Conservation (phyloP, 2,113 vertebrate genomes). For the Tricholaema leucomelas region DNA sequence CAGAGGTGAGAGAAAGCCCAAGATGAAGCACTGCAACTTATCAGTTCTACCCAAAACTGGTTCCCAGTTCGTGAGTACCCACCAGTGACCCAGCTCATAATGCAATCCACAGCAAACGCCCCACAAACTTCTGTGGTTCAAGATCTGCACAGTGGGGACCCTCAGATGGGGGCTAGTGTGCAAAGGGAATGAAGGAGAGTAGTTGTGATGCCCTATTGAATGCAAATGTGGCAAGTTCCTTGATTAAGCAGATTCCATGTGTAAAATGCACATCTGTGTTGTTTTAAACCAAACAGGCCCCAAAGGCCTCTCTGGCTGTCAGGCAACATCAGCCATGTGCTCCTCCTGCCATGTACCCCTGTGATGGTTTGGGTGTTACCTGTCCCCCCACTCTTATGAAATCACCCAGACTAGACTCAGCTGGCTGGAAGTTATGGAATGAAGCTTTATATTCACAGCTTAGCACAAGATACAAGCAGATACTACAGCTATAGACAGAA, state of each 20-base stretch:
- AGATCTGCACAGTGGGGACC: neutral
- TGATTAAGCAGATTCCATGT: neutral
- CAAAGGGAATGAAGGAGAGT: neutral
- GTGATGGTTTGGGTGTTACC: too few species aligned
- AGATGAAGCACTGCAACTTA: neutral
- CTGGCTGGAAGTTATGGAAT: too few species aligned
- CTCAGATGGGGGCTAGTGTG: neutral
- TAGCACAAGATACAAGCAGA: too few species aligned
- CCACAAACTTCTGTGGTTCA: fast-evolving
- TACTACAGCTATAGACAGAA: too few species aligned
- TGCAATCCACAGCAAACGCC: neutral
- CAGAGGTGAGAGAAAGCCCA: neutral
- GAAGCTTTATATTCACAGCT: too few species aligned
- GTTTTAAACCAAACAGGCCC: neutral
- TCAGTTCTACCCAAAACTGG: neutral
- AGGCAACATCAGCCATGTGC: neutral
- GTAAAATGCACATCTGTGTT: neutral
- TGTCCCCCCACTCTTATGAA: too few species aligned
- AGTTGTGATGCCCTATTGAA: neutral
- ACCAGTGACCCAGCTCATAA: neutral
- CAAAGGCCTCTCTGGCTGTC: neutral
- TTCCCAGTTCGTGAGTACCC: neutral
- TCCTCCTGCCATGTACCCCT: neutral
- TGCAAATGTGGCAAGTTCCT: neutral
- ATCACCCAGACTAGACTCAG: too few species aligned